phyloP scores from a whole-genome alignment of 1,140 invertebrate species.

The Meloidogyne chitwoodi region DNA sequence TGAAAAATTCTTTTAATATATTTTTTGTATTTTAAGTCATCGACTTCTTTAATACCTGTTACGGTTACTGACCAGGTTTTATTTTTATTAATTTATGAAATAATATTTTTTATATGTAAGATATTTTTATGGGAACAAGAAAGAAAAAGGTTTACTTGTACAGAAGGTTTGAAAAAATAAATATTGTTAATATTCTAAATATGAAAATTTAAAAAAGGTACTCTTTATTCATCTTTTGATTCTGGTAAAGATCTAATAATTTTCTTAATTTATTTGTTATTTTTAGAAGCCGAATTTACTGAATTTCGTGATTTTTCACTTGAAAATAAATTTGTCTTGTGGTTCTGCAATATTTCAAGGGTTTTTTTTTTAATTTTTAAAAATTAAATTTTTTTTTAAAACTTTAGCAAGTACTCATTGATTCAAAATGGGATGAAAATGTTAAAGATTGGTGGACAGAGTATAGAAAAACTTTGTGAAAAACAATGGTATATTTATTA shows the following conservation, averaged over 20 bases:
- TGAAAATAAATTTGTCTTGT: slow-evolving; percentile 27
- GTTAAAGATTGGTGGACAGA: slow-evolving; percentile 36
- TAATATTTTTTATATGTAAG: no score
- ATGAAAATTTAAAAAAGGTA: not conserved
- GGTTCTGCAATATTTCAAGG: slow-evolving; percentile 17
- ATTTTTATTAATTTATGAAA: no score
- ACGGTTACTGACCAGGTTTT: slow-evolving; percentile 45
- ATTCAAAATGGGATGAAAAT: slow-evolving; percentile 38
- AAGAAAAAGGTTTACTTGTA: slow-evolving; percentile 27
- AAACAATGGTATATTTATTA: no score
- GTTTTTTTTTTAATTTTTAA: not conserved
- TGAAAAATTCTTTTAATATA: no score
- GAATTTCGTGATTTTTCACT: slow-evolving; percentile 31
- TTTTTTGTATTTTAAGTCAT: not conserved
- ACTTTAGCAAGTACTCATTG: slow-evolving; percentile 35
- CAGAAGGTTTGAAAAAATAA: slow-evolving; percentile 6
- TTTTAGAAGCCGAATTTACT: slow-evolving; percentile 24
- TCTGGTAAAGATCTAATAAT: slow-evolving; percentile 22
- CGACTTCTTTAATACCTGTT: slow-evolving; percentile 22
- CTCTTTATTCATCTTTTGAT: slow-evolving; percentile 37
- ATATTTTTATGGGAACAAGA: slow-evolving; percentile 43
- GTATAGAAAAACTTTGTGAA: slow-evolving; percentile 5
- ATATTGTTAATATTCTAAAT: no score
- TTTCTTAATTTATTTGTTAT: not conserved
- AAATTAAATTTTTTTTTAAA: no score